phyloP scores from a whole-genome alignment of 1,140 invertebrate species.

The Drosophila sturtevanti region DNA sequence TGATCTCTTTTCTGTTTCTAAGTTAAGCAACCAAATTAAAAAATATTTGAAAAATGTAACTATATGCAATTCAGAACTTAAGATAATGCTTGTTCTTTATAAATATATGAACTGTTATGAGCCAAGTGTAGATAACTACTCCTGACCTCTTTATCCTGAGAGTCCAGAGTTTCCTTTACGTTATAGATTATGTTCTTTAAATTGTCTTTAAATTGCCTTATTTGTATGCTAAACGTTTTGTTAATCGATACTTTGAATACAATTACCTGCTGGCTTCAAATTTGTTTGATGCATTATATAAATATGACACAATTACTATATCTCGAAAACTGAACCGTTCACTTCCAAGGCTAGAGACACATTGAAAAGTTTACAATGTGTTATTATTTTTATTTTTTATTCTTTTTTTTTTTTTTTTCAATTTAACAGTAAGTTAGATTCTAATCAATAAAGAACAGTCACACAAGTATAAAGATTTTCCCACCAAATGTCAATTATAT shows the following conservation, averaged over 20 bases:
- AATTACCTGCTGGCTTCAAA: slow-evolving; percentile 46
- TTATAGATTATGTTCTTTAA: background rate
- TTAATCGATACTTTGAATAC: background rate
- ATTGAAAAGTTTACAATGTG: slow-evolving; percentile 51
- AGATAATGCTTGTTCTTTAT: too few species aligned
- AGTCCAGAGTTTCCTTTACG: too few species aligned
- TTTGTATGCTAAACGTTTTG: background rate
- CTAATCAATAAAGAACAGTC: slow-evolving; percentile 73
- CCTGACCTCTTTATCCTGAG: too few species aligned
- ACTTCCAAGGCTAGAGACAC: slow-evolving; percentile 36
- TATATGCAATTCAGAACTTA: too few species aligned
- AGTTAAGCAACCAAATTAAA: too few species aligned
- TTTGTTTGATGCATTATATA: slow-evolving; percentile 30
- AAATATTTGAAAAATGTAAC: too few species aligned
- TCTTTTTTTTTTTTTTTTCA: background rate
- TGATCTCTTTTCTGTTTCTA: too few species aligned
- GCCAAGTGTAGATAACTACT: too few species aligned
- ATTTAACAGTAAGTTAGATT: slow-evolving; percentile 9
- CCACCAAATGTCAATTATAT: slow-evolving; percentile 72
- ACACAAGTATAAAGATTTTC: slow-evolving; percentile 59
- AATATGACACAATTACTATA: slow-evolving; percentile 9
- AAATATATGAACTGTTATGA: too few species aligned
- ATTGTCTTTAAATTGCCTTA: background rate
- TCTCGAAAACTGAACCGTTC: slow-evolving; percentile 42
- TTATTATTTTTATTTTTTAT: slow-evolving; percentile 20